These are phyloP conservation scores for Drosophila nannoptera DNA, from an alignment of 1,140 invertebrate genomes.

Conservation along the genomic window DNA sequence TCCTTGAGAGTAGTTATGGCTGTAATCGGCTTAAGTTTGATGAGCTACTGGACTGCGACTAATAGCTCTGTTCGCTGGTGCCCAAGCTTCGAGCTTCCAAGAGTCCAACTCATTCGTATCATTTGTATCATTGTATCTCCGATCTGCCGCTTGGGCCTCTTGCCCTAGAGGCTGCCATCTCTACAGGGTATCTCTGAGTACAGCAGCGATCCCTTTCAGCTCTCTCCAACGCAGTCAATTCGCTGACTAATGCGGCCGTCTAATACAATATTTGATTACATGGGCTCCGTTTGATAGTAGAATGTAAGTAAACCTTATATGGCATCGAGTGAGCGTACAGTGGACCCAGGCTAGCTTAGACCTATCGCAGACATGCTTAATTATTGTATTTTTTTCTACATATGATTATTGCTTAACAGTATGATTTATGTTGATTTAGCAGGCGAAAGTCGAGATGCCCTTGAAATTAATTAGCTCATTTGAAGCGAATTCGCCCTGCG, in stretches of 20 bases:
- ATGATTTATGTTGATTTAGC: constrained; percentile 11
- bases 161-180: no score
- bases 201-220: neutral
- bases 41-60: neutral
- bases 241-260: constrained; percentile 55
- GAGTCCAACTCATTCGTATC: neutral
- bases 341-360: neutral
- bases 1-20: neutral
- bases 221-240: constrained; percentile 6
- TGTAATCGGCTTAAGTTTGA: neutral
- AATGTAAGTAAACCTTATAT: constrained; percentile 4
- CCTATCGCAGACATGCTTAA: neutral
- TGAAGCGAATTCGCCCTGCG: constrained; percentile 37
- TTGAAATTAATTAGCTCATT: constrained; percentile 60
- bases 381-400: no score
- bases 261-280: constrained; percentile 45
- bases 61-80: neutral
- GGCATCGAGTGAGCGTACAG: constrained; percentile 9
- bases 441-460: constrained; percentile 45
- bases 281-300: constrained; percentile 22
- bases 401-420: neutral
- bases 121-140: neutral
- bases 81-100: no score
- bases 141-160: neutral
- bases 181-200: neutral